Conservation (phyloP, 2,113 vertebrate species). For the Bettongia penicillata region DNA sequence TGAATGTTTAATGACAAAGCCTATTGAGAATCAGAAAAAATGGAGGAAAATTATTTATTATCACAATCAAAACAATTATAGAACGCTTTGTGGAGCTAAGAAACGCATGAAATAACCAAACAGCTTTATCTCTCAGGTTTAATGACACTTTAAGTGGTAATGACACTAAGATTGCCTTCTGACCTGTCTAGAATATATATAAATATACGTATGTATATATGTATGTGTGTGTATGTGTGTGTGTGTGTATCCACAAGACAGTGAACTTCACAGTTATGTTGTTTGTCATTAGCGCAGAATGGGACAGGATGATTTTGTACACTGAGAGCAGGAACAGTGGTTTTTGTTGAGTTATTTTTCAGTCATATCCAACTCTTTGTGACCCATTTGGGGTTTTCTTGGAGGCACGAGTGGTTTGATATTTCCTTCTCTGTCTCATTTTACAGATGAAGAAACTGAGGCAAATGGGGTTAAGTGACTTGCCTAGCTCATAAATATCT, state of each 20-base stretch:
- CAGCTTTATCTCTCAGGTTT: background rate
- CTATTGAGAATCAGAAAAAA: background rate
- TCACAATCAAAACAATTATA: background rate
- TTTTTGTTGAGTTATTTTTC: background rate
- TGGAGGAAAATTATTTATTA: background rate
- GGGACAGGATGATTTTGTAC: background rate
- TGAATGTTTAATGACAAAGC: background rate
- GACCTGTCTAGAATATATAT: too few relatives aligned
- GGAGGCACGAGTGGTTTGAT: background rate
- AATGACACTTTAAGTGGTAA: fast-evolving
- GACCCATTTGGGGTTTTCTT: background rate
- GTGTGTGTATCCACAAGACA: too few relatives aligned
- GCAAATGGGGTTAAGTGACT: background rate
- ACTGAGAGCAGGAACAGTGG: background rate
- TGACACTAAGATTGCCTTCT: fast-evolving
- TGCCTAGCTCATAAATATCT: background rate
- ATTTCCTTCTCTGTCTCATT: background rate
- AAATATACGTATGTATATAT: too few relatives aligned
- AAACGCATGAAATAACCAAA: background rate
- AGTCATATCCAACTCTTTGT: too few relatives aligned
- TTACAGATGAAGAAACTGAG: background rate
- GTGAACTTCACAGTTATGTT: background rate
- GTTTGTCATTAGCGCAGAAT: too few relatives aligned
- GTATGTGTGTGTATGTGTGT: too few relatives aligned
- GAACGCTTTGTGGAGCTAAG: background rate